Percentiles rank a stretch among this genome's conserved stretches.
phyloP scores from a whole-genome alignment of 2,797 vertebrate species.

The Semaprochilodus insignis region DNA sequence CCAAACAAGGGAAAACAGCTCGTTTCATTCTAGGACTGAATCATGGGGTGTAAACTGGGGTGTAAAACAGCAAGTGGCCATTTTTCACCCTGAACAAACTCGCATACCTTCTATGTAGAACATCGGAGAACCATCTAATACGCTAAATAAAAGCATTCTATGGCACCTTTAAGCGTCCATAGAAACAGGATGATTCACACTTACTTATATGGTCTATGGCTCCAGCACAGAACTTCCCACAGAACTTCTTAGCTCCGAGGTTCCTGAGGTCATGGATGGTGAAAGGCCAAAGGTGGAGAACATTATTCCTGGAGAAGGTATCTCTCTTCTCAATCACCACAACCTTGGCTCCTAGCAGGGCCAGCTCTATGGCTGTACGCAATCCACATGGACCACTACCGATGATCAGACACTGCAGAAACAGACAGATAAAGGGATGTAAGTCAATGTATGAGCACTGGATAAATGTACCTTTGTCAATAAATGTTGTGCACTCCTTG shows the following conservation, averaged over 20 bases:
- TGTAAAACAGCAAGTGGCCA: too few species aligned
- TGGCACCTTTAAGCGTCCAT: neutral
- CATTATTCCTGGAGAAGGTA: conserved; percentile 96
- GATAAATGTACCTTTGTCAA: neutral
- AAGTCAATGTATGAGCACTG: neutral
- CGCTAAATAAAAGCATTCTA: too few species aligned
- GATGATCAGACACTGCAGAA: conserved; percentile 90
- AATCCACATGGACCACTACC: conserved; percentile 95
- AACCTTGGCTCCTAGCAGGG: conserved; percentile 93
- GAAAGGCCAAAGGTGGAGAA: conserved; percentile 98
- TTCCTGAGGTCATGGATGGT: conserved; percentile 95
- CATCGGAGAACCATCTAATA: too few species aligned
- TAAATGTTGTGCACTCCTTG: neutral
- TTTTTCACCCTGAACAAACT: too few species aligned
- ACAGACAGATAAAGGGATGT: neutral
- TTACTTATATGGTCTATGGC: conserved; percentile 98
- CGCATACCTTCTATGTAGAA: too few species aligned
- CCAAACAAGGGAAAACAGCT: too few species aligned
- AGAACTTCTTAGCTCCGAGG: conserved; percentile 97
- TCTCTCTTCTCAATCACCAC: conserved; percentile 95
- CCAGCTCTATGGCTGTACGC: conserved; percentile 92
- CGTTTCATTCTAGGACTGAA: too few species aligned
- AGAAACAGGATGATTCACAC: conserved; percentile 62
- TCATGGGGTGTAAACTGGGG: too few species aligned
- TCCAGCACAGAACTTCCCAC: conserved; percentile 96